Evolutionary conservation across 2,797 vertebrate genomes (phyloP), one percentile per base, ranked within the genome.

Genomic region (Phoxinus dragarum): DNA sequence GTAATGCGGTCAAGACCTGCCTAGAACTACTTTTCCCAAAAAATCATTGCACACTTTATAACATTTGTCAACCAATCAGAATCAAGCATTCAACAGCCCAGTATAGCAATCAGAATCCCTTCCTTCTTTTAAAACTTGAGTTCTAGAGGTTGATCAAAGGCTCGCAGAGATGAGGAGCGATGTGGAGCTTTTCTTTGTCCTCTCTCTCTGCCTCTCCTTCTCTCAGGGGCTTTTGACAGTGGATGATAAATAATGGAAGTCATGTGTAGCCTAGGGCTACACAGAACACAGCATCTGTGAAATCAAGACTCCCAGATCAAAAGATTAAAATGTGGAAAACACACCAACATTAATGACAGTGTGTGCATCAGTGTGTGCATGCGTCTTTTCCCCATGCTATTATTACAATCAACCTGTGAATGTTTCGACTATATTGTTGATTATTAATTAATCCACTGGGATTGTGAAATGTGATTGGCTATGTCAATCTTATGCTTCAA

Each of bases 181-280:
- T 81, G 78, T n/a, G 44, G 31, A 86, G 69, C 11, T 27, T 75
- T 80, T 67, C 23, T 56, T 75, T 81, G 31, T 61, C 40, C 40
- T 72, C 31, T 31, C 80, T 40, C 68, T 40, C 77, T 49, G 8
- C 40, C 64, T 69, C 73, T 79, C 21, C 14, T 66, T 69, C 77
- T 74, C 82, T 84, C 44, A 56, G 76, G 76, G 69, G 86, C 49
- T 42, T 75, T 61, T 64, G 47, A 85, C 73, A 49, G 67, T 69
- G 80, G 14, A 72, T 47, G 79, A 88, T 88, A 76, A 85, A 82
- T 89, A 86, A 88, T 88, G 84, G 81, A 89, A 86, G 69, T 88
- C 86, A 80, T 80, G 66, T 86, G 79, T 59, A 69, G 79, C 88
- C 76, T n/a, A 5, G 68, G 85, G 88, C 82, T 47, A 59, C 68